These are phyloP conservation scores for Scaptomyza cyrtandrae DNA, from an alignment of 2,888 invertebrate genomes.

Conservation along the genomic window DNA sequence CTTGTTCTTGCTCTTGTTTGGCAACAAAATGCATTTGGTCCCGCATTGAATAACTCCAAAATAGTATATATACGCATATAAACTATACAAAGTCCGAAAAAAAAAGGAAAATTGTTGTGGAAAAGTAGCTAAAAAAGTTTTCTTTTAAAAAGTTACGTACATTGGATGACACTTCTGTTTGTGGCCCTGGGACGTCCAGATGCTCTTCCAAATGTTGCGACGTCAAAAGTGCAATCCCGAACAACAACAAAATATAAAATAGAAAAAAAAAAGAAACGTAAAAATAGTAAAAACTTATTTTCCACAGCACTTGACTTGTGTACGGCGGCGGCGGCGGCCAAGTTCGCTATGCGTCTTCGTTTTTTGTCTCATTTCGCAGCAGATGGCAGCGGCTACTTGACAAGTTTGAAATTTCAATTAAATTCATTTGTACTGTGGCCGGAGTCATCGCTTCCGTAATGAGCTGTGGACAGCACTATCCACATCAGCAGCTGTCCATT, in stretches of 20 bases:
- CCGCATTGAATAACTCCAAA: slow-evolving; percentile 62
- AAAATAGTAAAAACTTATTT: slow-evolving; percentile 63
- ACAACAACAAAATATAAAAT: no score
- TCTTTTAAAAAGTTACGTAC: slow-evolving; percentile 80
- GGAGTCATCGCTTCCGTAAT: slow-evolving; percentile 60
- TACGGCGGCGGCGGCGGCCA: not conserved
- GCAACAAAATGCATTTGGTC: slow-evolving; percentile 45
- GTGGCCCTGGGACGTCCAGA: slow-evolving; percentile 30
- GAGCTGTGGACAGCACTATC: slow-evolving; percentile 55
- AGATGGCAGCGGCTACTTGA: slow-evolving; percentile 61
- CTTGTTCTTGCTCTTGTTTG: slow-evolving; percentile 26
- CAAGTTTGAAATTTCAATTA: slow-evolving; percentile 81
- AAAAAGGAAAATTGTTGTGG: slow-evolving; percentile 23
- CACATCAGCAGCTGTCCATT: slow-evolving; percentile 32
- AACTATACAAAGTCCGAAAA: slow-evolving; percentile 49
- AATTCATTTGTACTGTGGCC: slow-evolving; percentile 80
- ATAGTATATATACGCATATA: slow-evolving; percentile 2
- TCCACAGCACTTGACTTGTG: slow-evolving; percentile 67
- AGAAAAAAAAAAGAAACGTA: slow-evolving; percentile 24
- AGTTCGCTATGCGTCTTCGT: slow-evolving; percentile 56
- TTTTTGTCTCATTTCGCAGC: slow-evolving; percentile 55
- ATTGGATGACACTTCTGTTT: slow-evolving; percentile 72
- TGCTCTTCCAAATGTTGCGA: slow-evolving; percentile 73
- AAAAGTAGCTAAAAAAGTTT: slow-evolving; percentile 60
- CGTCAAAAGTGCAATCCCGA: slow-evolving; percentile 72